Evolutionary conservation across 2,797 vertebrate genomes (phyloP).

Genomic region (Acrossocheilus fasciatus): DNA sequence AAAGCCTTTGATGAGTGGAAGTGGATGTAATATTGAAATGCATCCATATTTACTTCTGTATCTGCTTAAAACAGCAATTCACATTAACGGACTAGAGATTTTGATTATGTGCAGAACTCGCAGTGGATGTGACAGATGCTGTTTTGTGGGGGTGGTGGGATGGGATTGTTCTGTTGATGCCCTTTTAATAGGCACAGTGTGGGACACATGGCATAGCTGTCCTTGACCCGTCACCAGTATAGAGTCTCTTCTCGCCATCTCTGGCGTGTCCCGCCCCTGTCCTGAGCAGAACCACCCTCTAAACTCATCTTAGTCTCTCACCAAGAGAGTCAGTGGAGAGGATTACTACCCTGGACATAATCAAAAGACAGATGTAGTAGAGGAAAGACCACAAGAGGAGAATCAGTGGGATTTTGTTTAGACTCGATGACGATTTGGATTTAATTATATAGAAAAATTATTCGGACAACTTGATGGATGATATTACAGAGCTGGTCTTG

Average conservation of each 20-base stretch:
- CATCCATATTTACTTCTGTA: constrained; percentile 60
- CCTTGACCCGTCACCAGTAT: constrained; percentile 8
- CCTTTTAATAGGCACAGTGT: constrained; percentile 21
- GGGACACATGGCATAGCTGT: neutral
- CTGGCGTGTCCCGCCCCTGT: constrained; percentile 14
- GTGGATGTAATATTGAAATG: neutral
- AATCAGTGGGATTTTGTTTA: neutral
- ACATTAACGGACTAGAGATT: constrained; percentile 30
- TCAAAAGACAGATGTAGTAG: constrained; percentile 18
- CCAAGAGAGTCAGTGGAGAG: constrained; percentile 17
- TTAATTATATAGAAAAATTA: neutral
- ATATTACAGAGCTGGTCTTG: neutral
- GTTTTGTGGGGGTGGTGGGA: constrained; percentile 38
- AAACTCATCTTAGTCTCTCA: constrained; percentile 14
- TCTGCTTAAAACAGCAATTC: neutral
- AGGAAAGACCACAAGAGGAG: neutral
- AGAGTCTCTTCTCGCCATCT: neutral
- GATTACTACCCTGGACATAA: constrained; percentile 31
- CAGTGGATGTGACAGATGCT: constrained; percentile 67
- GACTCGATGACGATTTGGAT: neutral
- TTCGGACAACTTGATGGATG: neutral
- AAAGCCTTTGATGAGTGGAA: neutral
- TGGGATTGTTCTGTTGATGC: constrained; percentile 64
- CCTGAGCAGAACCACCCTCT: constrained; percentile 35
- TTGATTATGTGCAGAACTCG: constrained; percentile 29